phyloP scores from a whole-genome alignment of 2,888 invertebrate species.

The Tetranychus truncatus region DNA sequence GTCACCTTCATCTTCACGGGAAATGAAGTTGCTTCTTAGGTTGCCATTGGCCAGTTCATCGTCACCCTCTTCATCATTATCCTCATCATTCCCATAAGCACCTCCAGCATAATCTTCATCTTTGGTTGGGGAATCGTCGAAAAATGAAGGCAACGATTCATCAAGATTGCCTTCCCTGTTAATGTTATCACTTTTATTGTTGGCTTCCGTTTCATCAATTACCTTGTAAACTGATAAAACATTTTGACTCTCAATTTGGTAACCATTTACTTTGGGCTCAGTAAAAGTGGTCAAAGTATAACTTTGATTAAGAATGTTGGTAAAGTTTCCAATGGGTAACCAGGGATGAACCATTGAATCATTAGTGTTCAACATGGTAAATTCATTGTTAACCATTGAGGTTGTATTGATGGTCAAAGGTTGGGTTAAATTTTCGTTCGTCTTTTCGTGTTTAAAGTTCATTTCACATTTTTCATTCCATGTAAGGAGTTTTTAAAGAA shows the following conservation, averaged over 20 bases:
- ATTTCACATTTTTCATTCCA: too few species aligned
- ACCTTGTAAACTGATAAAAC: too few species aligned
- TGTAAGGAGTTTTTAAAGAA: too few species aligned
- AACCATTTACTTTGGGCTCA: background rate
- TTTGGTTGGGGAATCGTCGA: background rate
- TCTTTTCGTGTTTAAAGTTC: too few species aligned
- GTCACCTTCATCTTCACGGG: background rate
- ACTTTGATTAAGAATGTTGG: background rate
- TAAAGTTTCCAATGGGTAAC: background rate
- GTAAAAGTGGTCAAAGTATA: background rate
- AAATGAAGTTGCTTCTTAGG: background rate
- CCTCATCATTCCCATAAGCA: background rate
- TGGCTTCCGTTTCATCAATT: background rate
- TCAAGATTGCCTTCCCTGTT: background rate
- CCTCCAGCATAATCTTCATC: background rate
- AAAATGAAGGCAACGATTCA: background rate
- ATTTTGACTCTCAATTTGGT: too few species aligned
- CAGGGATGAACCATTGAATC: background rate
- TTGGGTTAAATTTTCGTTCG: too few species aligned
- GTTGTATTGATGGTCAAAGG: too few species aligned
- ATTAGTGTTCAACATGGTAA: too few species aligned
- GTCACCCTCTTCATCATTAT: background rate
- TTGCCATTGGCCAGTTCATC: background rate
- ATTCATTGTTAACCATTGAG: too few species aligned
- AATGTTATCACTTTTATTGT: background rate